These are phyloP conservation scores for Drosophila aff. DNA, from an alignment of 1,140 invertebrate species.

Conservation along the genomic window DNA sequence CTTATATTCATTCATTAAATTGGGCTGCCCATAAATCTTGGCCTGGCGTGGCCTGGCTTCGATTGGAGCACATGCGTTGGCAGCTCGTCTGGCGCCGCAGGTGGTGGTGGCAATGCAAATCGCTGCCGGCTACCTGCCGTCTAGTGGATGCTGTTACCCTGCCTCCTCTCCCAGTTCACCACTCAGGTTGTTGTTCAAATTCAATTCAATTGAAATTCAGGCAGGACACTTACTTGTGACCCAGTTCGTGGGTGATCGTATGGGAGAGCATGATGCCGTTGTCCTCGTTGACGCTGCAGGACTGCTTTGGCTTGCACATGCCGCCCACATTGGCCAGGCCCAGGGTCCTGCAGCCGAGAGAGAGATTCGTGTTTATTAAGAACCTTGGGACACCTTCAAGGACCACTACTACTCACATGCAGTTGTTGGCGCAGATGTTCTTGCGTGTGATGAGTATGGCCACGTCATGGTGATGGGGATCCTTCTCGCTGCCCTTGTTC, in stretches of 20 bases:
- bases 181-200: background rate
- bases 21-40: constrained; percentile 71
- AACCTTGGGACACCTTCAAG: no score
- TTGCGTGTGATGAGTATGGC: constrained; percentile 95
- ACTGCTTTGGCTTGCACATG: constrained; percentile 94
- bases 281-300: constrained; percentile 96
- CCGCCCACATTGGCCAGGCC: constrained; percentile 95
- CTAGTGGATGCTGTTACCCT: background rate
- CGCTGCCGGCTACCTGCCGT: constrained; percentile 45
- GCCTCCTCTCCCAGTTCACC: background rate
- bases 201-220: background rate
- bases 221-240: constrained; percentile 93
- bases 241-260: constrained; percentile 96
- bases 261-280: constrained; percentile 95
- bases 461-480: constrained; percentile 96
- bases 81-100: constrained; percentile 46
- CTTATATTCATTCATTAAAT: constrained; percentile 75
- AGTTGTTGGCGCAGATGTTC: constrained; percentile 90
- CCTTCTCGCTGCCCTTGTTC: constrained; percentile 91
- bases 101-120: constrained; percentile 24
- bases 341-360: constrained; percentile 89
- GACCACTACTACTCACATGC: constrained; percentile 74
- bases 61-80: constrained; percentile 54
- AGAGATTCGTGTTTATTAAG: background rate
- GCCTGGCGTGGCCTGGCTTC: constrained; percentile 10